These are phyloP conservation scores for Vanessa atalanta DNA, from an alignment of 1,140 invertebrate genomes.

Conservation along the genomic window DNA sequence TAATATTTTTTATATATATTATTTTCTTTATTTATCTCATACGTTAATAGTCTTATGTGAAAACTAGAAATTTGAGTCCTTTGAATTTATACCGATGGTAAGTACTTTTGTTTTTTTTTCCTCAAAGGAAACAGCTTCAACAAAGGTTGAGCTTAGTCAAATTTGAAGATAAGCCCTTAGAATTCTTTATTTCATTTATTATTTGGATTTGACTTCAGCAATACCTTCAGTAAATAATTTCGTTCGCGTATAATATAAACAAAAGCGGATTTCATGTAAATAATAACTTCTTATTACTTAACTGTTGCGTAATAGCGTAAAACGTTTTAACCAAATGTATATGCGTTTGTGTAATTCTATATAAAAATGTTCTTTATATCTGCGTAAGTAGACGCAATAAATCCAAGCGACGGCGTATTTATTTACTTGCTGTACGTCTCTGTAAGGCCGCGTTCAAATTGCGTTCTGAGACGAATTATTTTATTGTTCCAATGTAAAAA, in stretches of 20 bases:
- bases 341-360: constrained; percentile 24
- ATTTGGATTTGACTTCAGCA: too few relatives aligned
- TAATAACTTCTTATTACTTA: constrained; percentile 2
- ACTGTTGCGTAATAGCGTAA: background rate
- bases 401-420: constrained; percentile 33
- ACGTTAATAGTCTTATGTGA: too few relatives aligned
- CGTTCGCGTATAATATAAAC: background rate
- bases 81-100: too few relatives aligned
- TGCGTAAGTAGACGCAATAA: constrained; percentile 36
- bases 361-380: constrained; percentile 31
- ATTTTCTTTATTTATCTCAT: too few relatives aligned
- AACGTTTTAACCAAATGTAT: constrained; percentile 1
- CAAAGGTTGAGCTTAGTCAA: too few relatives aligned
- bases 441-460: constrained; percentile 33
- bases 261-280: background rate
- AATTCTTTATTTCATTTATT: too few relatives aligned
- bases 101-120: too few relatives aligned
- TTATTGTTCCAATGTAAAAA: background rate
- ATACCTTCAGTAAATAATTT: background rate
- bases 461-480: constrained; percentile 17
- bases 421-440: constrained; percentile 32
- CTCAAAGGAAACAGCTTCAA: too few relatives aligned
- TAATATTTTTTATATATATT: too few relatives aligned
- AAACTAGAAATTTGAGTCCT: too few relatives aligned
- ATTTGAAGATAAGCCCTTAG: too few relatives aligned